Percentiles rank a stretch among this genome's conserved stretches.
Conservation (phyloP, 2,113 vertebrate species). For the Macquaria australasica region DNA sequence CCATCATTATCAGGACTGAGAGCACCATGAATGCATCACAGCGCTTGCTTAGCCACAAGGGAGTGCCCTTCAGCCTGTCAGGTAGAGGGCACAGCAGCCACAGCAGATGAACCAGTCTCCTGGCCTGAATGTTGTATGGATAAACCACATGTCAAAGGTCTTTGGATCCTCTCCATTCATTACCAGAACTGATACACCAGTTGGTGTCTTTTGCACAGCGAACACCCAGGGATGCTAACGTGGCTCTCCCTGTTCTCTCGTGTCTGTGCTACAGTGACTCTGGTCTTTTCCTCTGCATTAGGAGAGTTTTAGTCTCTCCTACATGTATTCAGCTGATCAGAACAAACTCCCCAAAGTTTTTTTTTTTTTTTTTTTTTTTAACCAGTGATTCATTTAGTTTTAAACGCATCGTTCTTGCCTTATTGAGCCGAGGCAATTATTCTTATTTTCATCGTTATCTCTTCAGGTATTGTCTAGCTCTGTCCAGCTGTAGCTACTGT, state of each 20-base stretch:
- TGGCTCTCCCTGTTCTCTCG: constrained; percentile 63
- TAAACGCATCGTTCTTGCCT: neutral
- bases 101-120: neutral
- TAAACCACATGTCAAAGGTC: neutral
- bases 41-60: constrained; percentile 7
- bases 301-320: constrained; percentile 66
- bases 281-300: constrained; percentile 79
- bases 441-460: neutral
- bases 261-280: constrained; percentile 73
- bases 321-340: constrained; percentile 81
- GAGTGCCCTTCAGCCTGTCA: neutral
- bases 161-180: no score
- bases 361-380: neutral
- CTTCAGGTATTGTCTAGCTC: constrained; percentile 86
- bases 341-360: constrained; percentile 42
- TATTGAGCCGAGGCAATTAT: fast-evolving
- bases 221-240: constrained; percentile 70
- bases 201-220: constrained; percentile 58
- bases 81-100: no score
- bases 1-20: neutral
- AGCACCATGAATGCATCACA: neutral
- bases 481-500: neutral
- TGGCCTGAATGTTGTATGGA: neutral
- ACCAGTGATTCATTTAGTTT: neutral
- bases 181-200: no score